Conservation (phyloP, 2,113 vertebrate species). For the Xyliphius kryptos region DNA sequence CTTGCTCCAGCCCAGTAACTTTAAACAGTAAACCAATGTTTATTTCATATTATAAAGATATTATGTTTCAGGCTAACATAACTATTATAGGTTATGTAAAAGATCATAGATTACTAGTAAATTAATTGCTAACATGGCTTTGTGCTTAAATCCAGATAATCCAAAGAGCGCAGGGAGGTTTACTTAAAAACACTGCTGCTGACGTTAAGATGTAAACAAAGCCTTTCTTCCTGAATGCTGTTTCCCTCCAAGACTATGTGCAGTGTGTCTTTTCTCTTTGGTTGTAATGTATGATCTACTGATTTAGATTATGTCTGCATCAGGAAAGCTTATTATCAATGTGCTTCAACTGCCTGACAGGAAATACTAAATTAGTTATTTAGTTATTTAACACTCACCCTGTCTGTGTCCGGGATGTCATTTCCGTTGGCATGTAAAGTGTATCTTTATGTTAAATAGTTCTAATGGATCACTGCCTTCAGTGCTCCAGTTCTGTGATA, state of each 20-base stretch:
- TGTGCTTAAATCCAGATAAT: not conserved
- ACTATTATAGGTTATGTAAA: not conserved
- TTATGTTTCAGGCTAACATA: conserved; percentile 1
- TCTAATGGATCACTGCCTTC: not conserved
- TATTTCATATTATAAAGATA: not conserved
- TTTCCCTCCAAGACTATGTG: not conserved
- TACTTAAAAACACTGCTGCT: not conserved
- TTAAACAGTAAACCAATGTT: not conserved
- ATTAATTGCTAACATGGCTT: not conserved
- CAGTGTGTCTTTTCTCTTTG: conserved; percentile 1
- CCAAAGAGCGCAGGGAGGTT: not conserved
- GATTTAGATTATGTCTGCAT: no score
- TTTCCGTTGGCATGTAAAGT: not conserved
- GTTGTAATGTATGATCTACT: not conserved
- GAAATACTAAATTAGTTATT: conserved; percentile 1
- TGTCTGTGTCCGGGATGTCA: not conserved
- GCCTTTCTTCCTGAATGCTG: conserved; percentile 11
- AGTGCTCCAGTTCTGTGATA: not conserved
- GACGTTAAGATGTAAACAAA: conserved; percentile 11
- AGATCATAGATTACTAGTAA: not conserved
- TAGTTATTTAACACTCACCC: not conserved
- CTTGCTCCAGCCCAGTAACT: not conserved
- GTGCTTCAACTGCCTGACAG: conserved; percentile 6
- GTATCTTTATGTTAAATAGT: not conserved
- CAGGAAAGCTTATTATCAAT: conserved; percentile 6